A percentile compares a stretch with the other conserved stretches of the same genome.
These are phyloP conservation scores for Octonoba sinensis DNA, from an alignment of 2,888 invertebrate species.

Conservation along the genomic window DNA sequence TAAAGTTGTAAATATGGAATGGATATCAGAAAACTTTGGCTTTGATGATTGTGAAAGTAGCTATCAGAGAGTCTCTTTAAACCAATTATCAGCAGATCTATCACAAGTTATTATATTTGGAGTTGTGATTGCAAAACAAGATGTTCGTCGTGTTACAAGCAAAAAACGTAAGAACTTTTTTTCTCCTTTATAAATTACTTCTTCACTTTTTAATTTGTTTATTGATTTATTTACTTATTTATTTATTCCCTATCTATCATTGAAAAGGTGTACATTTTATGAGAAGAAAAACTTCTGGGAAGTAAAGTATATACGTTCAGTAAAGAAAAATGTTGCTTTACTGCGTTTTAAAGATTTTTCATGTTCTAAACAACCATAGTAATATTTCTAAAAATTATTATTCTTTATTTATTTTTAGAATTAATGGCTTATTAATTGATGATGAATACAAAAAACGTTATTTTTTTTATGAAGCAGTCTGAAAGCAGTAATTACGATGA, in stretches of 20 bases:
- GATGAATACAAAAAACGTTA: too few relatives aligned
- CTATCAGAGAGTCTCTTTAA: slow-evolving; percentile 50
- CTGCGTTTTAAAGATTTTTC: too few relatives aligned
- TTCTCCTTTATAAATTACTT: not conserved
- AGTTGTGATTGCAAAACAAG: slow-evolving; percentile 56
- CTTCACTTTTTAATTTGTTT: not conserved
- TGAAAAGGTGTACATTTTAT: not conserved
- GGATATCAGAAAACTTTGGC: slow-evolving; percentile 54
- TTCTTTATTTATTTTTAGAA: too few relatives aligned
- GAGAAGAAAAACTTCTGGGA: too few relatives aligned
- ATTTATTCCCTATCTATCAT: not conserved
- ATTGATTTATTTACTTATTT: not conserved
- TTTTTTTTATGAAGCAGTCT: too few relatives aligned
- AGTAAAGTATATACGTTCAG: too few relatives aligned
- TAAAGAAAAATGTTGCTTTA: not conserved
- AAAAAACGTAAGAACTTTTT: slow-evolving; percentile 44
- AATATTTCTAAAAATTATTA: too few relatives aligned
- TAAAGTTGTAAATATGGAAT: slow-evolving; percentile 14
- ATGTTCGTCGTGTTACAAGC: slow-evolving; percentile 34
- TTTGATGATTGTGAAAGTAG: slow-evolving; percentile 36
- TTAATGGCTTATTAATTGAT: too few relatives aligned
- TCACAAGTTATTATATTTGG: slow-evolving; percentile 42
- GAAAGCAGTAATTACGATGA: too few relatives aligned
- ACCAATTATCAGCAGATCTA: slow-evolving; percentile 40
- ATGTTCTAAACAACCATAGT: too few relatives aligned